Percentiles rank a stretch among this genome's conserved stretches.
These are phyloP conservation scores for Microchrysa polita DNA, from an alignment of 2,888 invertebrate species.

Conservation along the genomic window DNA sequence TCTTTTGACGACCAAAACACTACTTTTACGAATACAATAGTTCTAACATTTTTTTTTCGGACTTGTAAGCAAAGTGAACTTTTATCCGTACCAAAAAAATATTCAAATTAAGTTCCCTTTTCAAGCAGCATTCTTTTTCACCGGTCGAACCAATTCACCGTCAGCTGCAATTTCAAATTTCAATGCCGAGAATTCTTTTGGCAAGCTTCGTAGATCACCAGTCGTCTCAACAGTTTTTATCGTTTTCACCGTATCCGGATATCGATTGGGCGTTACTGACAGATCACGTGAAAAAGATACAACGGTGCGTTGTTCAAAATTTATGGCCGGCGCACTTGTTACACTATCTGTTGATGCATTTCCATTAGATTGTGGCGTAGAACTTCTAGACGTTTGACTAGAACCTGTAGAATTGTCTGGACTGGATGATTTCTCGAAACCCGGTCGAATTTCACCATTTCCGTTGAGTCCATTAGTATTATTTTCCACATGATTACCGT, in stretches of 20 bases:
- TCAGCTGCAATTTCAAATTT: conserved; percentile 61
- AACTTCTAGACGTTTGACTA: neutral
- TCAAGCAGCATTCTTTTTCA: conserved; percentile 49
- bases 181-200: conserved; percentile 58
- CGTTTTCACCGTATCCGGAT: conserved; percentile 61
- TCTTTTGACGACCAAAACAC: too few species aligned
- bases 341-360: neutral
- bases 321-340: conserved; percentile 44
- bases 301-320: conserved; percentile 59
- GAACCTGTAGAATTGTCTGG: conserved; percentile 11
- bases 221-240: conserved; percentile 40
- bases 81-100: too few species aligned
- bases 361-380: neutral
- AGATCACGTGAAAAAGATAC: conserved; percentile 61
- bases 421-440: neutral
- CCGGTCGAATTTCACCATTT: neutral
- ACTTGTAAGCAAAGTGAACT: too few species aligned
- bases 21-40: too few species aligned
- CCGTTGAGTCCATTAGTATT: neutral
- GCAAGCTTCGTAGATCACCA: conserved; percentile 46
- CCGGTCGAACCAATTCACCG: conserved; percentile 57
- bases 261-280: conserved; percentile 59
- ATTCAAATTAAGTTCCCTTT: too few species aligned
- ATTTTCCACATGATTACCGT: neutral
- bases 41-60: too few species aligned